Percentiles rank a stretch among this genome's conserved stretches.
Conservation (phyloP, 2,797 vertebrate genomes). For the Sarcophilus harrisii region DNA sequence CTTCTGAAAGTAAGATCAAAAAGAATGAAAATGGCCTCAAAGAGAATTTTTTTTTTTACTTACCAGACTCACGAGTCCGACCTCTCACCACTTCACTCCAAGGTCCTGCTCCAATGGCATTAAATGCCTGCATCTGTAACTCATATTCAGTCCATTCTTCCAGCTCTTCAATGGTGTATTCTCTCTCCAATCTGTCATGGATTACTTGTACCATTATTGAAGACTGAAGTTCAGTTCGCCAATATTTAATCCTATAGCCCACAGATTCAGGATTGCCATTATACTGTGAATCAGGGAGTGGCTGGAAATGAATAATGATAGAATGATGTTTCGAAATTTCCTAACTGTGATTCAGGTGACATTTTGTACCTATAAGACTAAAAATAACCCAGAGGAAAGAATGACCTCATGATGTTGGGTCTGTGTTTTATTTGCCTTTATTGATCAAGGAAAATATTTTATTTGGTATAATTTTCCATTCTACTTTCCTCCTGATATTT, state of each 20-base stretch:
- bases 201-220: slow-evolving; percentile 82
- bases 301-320: slow-evolving; percentile 80
- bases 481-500: background rate
- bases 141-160: slow-evolving; percentile 94
- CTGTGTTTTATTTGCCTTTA: background rate
- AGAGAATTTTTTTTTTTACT: slow-evolving; percentile 53
- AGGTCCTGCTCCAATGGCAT: slow-evolving; percentile 93
- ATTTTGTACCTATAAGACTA: accelerated
- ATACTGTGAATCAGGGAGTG: slow-evolving; percentile 91
- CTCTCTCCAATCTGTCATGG: slow-evolving; percentile 86
- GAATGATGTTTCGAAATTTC: background rate
- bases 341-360: background rate
- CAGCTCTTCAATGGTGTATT: slow-evolving; percentile 90
- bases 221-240: slow-evolving; percentile 85
- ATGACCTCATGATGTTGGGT: no score
- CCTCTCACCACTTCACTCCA: slow-evolving; percentile 91
- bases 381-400: accelerated
- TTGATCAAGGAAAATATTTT: background rate
- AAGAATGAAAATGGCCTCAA: background rate
- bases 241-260: slow-evolving; percentile 90
- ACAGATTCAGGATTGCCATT: slow-evolving; percentile 94
- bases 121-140: slow-evolving; percentile 94
- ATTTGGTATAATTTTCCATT: background rate
- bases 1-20: background rate
- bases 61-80: slow-evolving; percentile 93